Conservation (phyloP, 2,888 invertebrate genomes). For the Synanthedon formicaeformis region DNA sequence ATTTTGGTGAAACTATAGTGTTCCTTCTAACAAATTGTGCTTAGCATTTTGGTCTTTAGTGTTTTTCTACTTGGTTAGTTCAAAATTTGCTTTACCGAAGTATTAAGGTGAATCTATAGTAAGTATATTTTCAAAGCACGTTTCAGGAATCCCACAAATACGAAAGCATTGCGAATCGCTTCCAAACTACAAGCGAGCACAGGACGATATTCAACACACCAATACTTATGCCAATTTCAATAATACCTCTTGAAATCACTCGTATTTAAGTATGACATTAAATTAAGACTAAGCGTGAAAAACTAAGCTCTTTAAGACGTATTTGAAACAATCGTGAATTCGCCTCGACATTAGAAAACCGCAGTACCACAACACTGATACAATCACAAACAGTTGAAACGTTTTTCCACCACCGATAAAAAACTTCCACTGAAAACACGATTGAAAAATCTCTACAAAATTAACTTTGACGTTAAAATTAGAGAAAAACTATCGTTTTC, state of each 20-base stretch:
- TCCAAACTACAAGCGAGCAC: slow-evolving; percentile 26
- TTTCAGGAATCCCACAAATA: slow-evolving; percentile 38
- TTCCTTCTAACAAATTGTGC: background rate
- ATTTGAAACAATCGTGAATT: background rate
- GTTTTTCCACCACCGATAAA: slow-evolving; percentile 7
- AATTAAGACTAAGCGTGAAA: slow-evolving; percentile 21
- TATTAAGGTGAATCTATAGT: too few species aligned
- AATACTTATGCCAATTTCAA: slow-evolving; percentile 30
- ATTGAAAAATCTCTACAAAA: slow-evolving; percentile 41
- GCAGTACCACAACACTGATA: background rate
- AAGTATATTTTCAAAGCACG: slow-evolving; percentile 20
- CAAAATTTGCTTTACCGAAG: too few species aligned
- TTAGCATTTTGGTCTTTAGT: background rate
- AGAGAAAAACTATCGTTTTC: slow-evolving; percentile 31
- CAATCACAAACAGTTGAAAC: too few species aligned
- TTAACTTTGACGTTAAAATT: slow-evolving; percentile 57
- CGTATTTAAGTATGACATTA: slow-evolving; percentile 24
- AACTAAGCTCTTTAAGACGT: slow-evolving; percentile 39
- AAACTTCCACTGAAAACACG: slow-evolving; percentile 12
- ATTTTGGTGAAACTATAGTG: background rate
- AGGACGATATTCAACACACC: slow-evolving; percentile 63
- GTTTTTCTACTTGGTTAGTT: background rate
- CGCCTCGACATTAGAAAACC: slow-evolving; percentile 5
- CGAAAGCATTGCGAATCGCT: slow-evolving; percentile 31
- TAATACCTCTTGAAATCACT: slow-evolving; percentile 40